phyloP scores from a whole-genome alignment of 64 coral and sea anemone genomes.

The Anthopleura sola region DNA sequence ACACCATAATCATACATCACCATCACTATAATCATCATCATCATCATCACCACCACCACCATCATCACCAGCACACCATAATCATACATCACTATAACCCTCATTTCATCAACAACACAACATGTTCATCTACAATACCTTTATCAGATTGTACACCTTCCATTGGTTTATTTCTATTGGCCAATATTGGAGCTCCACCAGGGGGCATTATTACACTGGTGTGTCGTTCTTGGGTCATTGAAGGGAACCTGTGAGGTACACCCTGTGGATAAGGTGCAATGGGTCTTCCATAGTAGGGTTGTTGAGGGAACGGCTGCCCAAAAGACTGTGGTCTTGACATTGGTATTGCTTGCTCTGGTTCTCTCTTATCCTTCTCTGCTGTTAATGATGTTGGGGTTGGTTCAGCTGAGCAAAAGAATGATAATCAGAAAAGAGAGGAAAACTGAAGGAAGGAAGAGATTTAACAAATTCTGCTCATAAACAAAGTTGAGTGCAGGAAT shows the following conservation, averaged over 20 bases:
- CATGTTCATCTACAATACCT: background rate
- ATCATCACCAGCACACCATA: background rate
- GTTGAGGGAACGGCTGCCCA: conserved; percentile 36
- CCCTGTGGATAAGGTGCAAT: conserved; percentile 22
- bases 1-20: background rate
- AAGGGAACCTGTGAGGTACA: conserved; percentile 27
- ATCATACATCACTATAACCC: background rate
- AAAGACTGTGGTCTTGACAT: conserved; percentile 43
- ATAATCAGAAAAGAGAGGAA: background rate
- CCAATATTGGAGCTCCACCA: background rate
- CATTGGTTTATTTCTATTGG: background rate
- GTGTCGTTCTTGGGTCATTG: conserved; percentile 29
- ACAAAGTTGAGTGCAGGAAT: too few relatives aligned
- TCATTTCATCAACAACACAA: background rate
- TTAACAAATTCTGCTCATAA: too few relatives aligned
- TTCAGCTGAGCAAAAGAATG: conserved; percentile 34
- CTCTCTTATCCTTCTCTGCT: conserved; percentile 36
- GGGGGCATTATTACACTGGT: conserved; percentile 28
- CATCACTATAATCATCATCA: background rate
- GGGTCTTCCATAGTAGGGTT: conserved; percentile 21
- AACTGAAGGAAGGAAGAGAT: background rate
- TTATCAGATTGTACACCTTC: background rate
- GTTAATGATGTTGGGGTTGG: conserved; percentile 72
- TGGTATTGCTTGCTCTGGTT: conserved; percentile 38
- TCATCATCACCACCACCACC: background rate